phyloP scores from a whole-genome alignment of 1,140 invertebrate species.

The Triops longicaudatus region DNA sequence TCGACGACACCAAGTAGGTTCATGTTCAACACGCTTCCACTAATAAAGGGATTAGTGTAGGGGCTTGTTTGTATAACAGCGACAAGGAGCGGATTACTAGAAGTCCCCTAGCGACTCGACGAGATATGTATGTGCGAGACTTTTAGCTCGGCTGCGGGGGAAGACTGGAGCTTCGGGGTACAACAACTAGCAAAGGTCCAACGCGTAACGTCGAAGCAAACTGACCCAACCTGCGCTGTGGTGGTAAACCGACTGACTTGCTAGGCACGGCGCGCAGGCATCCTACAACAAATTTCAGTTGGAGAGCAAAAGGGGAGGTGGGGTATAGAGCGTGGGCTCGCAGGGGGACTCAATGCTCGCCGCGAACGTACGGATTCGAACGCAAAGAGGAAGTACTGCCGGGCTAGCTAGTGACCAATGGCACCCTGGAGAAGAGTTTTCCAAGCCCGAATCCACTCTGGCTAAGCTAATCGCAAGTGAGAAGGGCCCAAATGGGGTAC shows the following conservation, averaged over 20 bases:
- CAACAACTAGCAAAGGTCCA: neutral
- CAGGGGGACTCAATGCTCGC: neutral
- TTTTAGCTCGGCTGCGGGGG: neutral
- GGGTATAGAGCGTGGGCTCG: neutral
- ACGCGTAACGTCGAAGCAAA: neutral
- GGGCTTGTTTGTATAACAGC: conserved; percentile 13
- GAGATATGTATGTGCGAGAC: conserved; percentile 15
- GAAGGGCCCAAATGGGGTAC: conserved; percentile 1
- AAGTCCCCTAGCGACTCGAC: neutral
- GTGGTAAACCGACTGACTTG: conserved; percentile 11
- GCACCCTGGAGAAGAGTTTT: conserved; percentile 10
- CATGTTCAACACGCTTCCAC: conserved; percentile 14
- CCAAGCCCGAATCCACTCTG: conserved; percentile 10
- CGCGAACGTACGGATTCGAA: neutral
- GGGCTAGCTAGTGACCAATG: neutral
- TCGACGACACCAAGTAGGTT: neutral
- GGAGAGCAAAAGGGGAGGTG: neutral
- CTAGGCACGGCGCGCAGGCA: conserved; percentile 1
- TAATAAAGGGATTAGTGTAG: conserved; percentile 13
- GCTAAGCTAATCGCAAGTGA: conserved; percentile 10
- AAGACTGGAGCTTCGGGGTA: neutral
- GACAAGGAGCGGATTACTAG: conserved; percentile 9
- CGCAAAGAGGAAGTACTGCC: neutral
- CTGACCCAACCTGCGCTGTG: conserved; percentile 13
- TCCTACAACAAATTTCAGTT: conserved; percentile 2